Conservation (phyloP, 2,888 invertebrate genomes). For the Ischnus inquisitorius region DNA sequence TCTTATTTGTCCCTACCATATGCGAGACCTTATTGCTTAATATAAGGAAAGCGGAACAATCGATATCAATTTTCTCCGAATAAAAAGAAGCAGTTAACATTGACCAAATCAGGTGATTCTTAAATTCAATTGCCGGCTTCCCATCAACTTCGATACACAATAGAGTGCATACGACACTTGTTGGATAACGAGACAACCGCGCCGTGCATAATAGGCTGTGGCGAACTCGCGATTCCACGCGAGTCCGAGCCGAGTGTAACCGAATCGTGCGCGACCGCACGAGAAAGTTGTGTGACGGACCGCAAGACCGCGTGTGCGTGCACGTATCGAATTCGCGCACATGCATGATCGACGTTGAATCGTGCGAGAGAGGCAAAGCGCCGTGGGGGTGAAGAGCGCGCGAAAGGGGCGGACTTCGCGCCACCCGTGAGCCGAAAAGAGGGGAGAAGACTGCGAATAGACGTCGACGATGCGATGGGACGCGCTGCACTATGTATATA, state of each 20-base stretch:
- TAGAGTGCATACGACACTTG: conserved; percentile 75
- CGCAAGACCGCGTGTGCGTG: background rate
- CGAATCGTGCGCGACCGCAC: background rate
- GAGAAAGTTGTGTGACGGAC: background rate
- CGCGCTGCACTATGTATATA: background rate
- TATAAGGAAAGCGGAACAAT: too few relatives aligned
- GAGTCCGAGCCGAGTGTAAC: background rate
- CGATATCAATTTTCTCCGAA: too few relatives aligned
- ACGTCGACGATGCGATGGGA: background rate
- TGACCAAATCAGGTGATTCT: background rate
- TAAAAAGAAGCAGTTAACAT: background rate
- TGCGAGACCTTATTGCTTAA: too few relatives aligned
- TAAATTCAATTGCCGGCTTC: background rate
- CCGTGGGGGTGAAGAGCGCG: conserved; percentile 43
- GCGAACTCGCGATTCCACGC: conserved; percentile 5
- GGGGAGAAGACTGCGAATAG: conserved; percentile 8
- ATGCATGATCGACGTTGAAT: conserved; percentile 39
- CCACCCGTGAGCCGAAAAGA: background rate
- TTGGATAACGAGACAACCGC: conserved; percentile 73
- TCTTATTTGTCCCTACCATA: background rate
- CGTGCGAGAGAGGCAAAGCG: background rate
- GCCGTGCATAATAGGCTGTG: background rate
- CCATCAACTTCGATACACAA: background rate
- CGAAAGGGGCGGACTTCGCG: conserved; percentile 46
- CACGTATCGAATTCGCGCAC: conserved; percentile 32